Conservation (phyloP, 2,797 vertebrate genomes). For the Parauchenoglanis ngamensis region DNA sequence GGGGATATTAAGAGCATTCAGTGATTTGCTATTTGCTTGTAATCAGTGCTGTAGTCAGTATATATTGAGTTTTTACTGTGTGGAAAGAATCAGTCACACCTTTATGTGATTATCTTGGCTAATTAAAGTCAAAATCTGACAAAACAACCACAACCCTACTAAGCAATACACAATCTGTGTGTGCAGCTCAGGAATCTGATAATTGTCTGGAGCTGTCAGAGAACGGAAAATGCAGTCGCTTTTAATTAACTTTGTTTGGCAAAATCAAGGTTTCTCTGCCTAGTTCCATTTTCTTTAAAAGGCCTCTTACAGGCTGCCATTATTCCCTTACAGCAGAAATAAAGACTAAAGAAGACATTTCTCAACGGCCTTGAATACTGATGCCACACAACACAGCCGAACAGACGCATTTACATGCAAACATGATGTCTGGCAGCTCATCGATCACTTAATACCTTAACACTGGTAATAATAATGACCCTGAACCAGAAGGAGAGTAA, state of each 20-base stretch:
- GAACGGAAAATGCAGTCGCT: constrained; percentile 1
- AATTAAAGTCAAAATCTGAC: constrained; percentile 22
- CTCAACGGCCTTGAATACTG: constrained; percentile 10
- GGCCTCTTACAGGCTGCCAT: neutral
- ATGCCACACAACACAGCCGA: neutral
- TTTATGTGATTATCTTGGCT: constrained; percentile 8
- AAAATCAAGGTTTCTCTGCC: constrained; percentile 7
- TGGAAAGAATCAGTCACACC: neutral
- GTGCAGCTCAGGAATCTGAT: constrained; percentile 6
- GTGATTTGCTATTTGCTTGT: neutral
- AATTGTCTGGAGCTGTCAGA: neutral
- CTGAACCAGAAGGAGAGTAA: constrained; percentile 47
- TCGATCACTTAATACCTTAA: constrained; percentile 62
- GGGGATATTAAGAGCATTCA: neutral
- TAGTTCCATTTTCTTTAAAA: constrained; percentile 6
- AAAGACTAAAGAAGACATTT: neutral
- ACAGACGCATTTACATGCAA: constrained; percentile 10
- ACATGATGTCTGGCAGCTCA: constrained; percentile 43
- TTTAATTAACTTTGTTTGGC: constrained; percentile 28
- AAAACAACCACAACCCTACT: neutral
- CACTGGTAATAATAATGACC: constrained; percentile 61
- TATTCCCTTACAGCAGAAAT: constrained; percentile 20
- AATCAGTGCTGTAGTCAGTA: constrained; percentile 8
- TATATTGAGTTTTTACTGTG: neutral
- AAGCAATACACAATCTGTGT: neutral